Evolutionary conservation across 2,888 invertebrate species (phyloP), one percentile per base, ranked within the genome.

Genomic region (Palloptera scutellata): DNA sequence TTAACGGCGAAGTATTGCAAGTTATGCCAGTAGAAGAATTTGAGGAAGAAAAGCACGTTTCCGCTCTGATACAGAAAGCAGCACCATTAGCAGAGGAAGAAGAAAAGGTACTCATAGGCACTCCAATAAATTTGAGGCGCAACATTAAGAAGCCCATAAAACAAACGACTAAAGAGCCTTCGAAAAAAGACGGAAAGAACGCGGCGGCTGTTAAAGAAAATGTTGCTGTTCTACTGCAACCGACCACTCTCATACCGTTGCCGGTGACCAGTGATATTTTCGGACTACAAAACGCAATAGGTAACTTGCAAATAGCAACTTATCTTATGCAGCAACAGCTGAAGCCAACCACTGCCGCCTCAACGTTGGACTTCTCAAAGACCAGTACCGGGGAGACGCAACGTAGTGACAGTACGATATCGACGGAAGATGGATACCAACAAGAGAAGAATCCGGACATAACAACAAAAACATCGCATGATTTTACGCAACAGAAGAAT

Each of bases 241-340:
- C 84, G 10, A 82, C 85, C 2, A 84, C 84, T 1, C 68, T 85
- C 0, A 81, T 85, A 52, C 85, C 87, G 48, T 69, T 83, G 69
- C 85, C 84, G 0, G 81, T 84, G 4, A 83, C 85, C 20, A 81
- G 74, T 1, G 85, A 85, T 59, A 80, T 85, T 12, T 81, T 84
- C 63, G 84, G 84, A 0, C 73, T 84, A 0, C 83, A 84, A 62
- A 84, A 81, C 62, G 80, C 81, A 51, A 81, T 84, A 30, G 85
- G 84, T 0, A 85, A 85, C 72, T 74, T 85, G 1, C 85, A 85
- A 72, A 81, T 85, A 9, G 84, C 85, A 52, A 81, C 84, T 0
- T 83, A 83, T 63, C 76, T 84, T 15, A 80, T 85, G 77, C 85
- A 85, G 45, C 83, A 81, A 43, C 78, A 81, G 13, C 72, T 79